phyloP scores from a whole-genome alignment of 2,888 invertebrate genomes.

The Microctonus brassicae region DNA sequence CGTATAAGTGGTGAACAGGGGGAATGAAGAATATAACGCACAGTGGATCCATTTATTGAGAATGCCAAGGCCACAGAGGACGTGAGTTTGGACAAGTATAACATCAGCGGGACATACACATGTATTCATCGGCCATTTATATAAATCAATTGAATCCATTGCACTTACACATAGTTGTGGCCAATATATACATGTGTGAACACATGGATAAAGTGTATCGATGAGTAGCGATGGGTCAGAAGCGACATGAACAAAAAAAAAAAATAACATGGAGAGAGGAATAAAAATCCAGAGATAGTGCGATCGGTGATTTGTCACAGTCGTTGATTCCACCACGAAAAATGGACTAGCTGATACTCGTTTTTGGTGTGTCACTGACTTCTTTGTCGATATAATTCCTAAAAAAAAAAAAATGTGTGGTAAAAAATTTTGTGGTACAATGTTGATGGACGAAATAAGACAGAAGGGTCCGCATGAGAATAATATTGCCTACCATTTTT shows the following conservation, averaged over 20 bases:
- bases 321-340: constrained; percentile 9
- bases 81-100: constrained; percentile 36
- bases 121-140: constrained; percentile 19
- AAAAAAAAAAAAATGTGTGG: neutral
- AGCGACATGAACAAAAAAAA: neutral
- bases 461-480: constrained; percentile 11
- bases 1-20: too few relatives aligned
- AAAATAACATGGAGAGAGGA: neutral
- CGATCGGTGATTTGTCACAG: constrained; percentile 1
- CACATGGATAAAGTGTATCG: neutral
- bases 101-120: constrained; percentile 23
- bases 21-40: constrained; percentile 35
- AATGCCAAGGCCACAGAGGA: constrained; percentile 59
- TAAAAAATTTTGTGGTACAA: constrained; percentile 24
- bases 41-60: constrained; percentile 67
- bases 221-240: neutral
- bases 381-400: neutral
- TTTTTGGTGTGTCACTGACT: constrained; percentile 1
- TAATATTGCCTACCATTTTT: neutral
- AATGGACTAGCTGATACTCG: constrained; percentile 3
- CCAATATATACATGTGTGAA: neutral
- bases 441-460: neutral
- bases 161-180: too few relatives aligned
- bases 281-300: neutral
- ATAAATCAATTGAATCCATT: constrained; percentile 34